Percentiles rank a stretch among this genome's conserved stretches.
These are phyloP conservation scores for Caenorhabditis sp. DNA, from an alignment of 2,888 invertebrate species.

Conservation along the genomic window DNA sequence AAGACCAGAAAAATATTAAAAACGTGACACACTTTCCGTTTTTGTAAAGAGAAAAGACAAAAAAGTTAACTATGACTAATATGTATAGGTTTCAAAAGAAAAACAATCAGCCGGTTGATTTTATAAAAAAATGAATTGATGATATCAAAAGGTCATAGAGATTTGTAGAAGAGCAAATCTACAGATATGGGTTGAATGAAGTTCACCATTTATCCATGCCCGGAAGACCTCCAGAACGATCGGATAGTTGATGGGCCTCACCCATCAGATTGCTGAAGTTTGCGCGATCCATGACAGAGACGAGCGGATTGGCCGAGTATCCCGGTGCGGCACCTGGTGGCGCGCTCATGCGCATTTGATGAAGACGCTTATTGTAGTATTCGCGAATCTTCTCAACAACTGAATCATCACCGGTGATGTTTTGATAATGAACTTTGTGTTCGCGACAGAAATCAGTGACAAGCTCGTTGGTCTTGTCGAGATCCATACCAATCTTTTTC, in stretches of 20 bases:
- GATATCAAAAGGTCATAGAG: too few relatives aligned
- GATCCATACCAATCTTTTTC: conserved; percentile 8
- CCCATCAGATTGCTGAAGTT: conserved; percentile 12
- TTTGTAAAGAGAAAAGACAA: neutral
- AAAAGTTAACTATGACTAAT: neutral
- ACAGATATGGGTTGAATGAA: neutral
- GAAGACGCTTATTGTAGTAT: conserved; percentile 8
- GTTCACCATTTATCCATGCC: conserved; percentile 4
- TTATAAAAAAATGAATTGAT: neutral
- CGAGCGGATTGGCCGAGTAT: conserved; percentile 20
- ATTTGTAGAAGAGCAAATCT: too few relatives aligned
- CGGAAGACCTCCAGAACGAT: conserved; percentile 5
- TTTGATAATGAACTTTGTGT: conserved; percentile 12
- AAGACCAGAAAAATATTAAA: neutral
- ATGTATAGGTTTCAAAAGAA: neutral
- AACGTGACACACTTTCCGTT: neutral
- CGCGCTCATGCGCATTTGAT: conserved; percentile 10
- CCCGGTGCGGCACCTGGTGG: conserved; percentile 38
- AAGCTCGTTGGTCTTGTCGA: conserved; percentile 7
- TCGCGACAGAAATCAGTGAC: conserved; percentile 10
- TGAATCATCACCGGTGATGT: conserved; percentile 3
- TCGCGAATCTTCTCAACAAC: conserved; percentile 11
- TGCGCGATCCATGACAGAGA: conserved; percentile 16
- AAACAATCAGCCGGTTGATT: neutral
- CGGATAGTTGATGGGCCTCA: neutral